These are phyloP conservation scores for Speoplatyrhinus poulsoni DNA, from an alignment of 2,113 vertebrate genomes.

Conservation along the genomic window DNA sequence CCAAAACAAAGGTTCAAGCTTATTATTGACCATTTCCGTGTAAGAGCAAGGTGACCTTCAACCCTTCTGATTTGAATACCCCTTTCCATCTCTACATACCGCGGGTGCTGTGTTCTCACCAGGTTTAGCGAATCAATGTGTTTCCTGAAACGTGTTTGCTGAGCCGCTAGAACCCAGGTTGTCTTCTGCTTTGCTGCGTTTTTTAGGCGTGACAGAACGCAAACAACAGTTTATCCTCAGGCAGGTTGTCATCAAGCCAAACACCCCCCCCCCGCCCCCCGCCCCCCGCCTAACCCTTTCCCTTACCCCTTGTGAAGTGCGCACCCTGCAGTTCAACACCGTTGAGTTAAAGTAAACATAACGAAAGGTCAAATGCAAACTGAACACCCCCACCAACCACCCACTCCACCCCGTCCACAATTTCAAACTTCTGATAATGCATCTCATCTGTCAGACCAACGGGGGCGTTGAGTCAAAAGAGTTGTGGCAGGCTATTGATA, in stretches of 20 bases:
- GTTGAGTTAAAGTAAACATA: background rate
- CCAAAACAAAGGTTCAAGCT: background rate
- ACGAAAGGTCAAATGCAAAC: no score
- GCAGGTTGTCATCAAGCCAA: background rate
- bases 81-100: no score
- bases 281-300: background rate
- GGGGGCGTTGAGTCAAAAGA: constrained; percentile 50
- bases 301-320: background rate
- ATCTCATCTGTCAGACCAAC: constrained; percentile 52
- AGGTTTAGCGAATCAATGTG: no score
- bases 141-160: no score
- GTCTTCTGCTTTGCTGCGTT: no score
- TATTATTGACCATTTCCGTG: background rate
- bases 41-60: no score
- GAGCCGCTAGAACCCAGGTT: no score
- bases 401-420: background rate
- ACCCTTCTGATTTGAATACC: no score
- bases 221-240: background rate
- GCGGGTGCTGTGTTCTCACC: no score
- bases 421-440: constrained; percentile 32
- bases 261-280: background rate
- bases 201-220: no score
- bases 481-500: constrained; percentile 68
- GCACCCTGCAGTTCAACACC: background rate
- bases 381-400: background rate